phyloP scores from a whole-genome alignment of 2,888 invertebrate species.

The Caenorhabditis sp. region DNA sequence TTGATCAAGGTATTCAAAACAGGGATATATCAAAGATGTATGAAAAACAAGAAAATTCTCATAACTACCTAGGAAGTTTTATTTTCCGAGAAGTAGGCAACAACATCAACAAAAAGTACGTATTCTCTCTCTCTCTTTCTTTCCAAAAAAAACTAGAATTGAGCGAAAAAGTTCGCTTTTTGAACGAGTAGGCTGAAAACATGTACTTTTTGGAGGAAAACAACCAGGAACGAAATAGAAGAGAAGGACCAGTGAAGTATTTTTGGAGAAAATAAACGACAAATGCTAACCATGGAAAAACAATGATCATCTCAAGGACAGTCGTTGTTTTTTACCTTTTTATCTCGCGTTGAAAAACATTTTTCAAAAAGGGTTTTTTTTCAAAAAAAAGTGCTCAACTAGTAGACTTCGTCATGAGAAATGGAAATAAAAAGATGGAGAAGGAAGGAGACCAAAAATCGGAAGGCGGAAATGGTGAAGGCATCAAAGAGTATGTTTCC shows the following conservation, averaged over 20 bases:
- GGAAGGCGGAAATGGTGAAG: neutral
- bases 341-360: no score
- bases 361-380: no score
- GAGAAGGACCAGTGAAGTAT: neutral
- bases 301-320: neutral
- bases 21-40: no score
- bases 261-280: neutral
- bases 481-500: neutral
- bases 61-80: neutral
- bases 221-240: neutral
- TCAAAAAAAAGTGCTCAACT: no score
- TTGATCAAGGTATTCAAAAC: no score
- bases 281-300: neutral
- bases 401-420: neutral
- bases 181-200: neutral
- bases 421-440: neutral
- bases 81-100: neutral
- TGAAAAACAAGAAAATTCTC: no score
- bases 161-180: neutral
- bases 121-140: neutral
- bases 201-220: neutral
- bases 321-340: no score
- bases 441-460: neutral
- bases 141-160: neutral
- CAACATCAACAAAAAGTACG: neutral